Evolutionary conservation across 2,888 invertebrate species (phyloP), one percentile per base, ranked within the genome.

Genomic region (Euclidia mi): DNA sequence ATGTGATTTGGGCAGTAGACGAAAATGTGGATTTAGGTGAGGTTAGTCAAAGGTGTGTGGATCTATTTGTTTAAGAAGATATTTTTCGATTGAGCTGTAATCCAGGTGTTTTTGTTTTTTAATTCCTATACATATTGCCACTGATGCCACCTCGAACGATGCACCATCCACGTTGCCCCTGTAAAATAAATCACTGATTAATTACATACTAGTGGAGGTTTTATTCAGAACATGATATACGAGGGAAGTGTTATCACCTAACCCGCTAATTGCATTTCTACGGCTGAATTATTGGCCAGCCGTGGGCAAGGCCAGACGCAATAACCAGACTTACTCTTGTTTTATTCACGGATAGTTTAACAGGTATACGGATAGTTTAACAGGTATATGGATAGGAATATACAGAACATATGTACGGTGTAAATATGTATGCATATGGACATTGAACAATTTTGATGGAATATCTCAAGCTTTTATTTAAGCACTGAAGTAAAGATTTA

Each of bases 231-330:
- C 63, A 75, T 69, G 77, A 75, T 77, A 57, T 63, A 74, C 35
- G 17, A 17, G 71, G 57, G 56, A 57, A 43, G 68, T 81, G 87
- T 88, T 91, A 91, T 90, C 90, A 88, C 87, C 87, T 89, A 86
- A 77, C 79, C 76, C 79, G 84, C 86, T 91, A 91, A 92, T 91
- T 91, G 88, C 89, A 85, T 89, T 89, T 85, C 82, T 81, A 76
- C 82, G 63, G 79, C 70, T 91, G 87, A 91, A 78, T 91, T 90
- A 91, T 87, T 68, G 81, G 79, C 74, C 61, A 71, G 51, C 60
- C 60, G 46, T 68, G 65, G 63, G 60, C 65, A 41, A 63, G 61
- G 56, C 53, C 73, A 76, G 71, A 66, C 73, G 50, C 65, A 71
- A 70, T 73, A 68, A 70, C 67, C 56, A 67, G 55, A 53, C 43